Evolutionary conservation across 2,113 vertebrate species (phyloP), one percentile per base, ranked within the genome.

Genomic region (Isichthys henryi): DNA sequence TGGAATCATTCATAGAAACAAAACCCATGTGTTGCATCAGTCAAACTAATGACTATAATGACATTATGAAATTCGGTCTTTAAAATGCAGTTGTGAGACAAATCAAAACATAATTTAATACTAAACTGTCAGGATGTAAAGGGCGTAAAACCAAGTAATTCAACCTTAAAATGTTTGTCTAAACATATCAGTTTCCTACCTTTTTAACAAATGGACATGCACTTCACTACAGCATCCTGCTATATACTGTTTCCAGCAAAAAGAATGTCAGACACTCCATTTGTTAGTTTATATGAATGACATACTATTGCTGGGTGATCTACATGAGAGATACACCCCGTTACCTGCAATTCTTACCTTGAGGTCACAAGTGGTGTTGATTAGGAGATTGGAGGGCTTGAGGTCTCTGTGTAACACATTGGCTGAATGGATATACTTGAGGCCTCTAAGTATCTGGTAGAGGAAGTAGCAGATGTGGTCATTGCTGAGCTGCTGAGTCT

Each of bases 401-500:
- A 98, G 95, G 91, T 97, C 97, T 83, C 97, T 95, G 94, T 97
- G 97, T 86, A 98, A 95, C 92, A 98, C 97, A 0, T 97, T 97
- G 94, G 97, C 97, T 0, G 97, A 97, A 95, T 97, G 97, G 84
- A 98, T 97, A 91, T 97, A 98, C 94, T 97, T 98, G 91, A 97
- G 96, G 84, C 97, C 97, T 91, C 97, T 91, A 62, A 98, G 95
- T 93, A 98, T 97, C 96, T 97, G 97, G 93, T 97, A 98, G 83
- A 98, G 96, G 94, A 98, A 97, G 93, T 97, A 98, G 95, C 97
- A 98, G 93, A 97, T 93, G 39, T 97, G 97, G 92, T 97, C 97
- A 1, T 97, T 97, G 96, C 97, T 98, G 91, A 98, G 96, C 92
- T 95, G 96, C 95, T 98, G 97, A 88, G 94, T 97, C 94, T 97